Evolutionary conservation across 2,113 vertebrate genomes (phyloP).

Genomic region (Merops nubicus): DNA sequence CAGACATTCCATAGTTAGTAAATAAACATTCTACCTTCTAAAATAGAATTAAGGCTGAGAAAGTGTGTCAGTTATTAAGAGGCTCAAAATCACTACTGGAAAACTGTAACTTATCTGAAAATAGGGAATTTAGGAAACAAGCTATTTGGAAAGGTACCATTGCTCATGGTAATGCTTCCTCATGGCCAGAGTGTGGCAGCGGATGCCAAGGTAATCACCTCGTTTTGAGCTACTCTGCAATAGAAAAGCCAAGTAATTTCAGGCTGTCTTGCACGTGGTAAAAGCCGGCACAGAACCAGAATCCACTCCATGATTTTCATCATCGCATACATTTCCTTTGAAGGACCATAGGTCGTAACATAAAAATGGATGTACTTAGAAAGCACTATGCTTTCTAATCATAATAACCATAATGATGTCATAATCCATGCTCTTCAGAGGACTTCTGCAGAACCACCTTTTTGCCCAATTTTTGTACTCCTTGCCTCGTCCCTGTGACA

Average conservation of each 20-base stretch:
- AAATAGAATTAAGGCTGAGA: background rate
- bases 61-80: background rate
- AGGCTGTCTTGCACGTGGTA: background rate
- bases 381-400: background rate
- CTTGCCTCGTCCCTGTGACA: background rate
- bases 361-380: background rate
- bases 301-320: background rate
- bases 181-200: background rate
- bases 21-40: background rate
- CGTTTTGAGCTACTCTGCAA: background rate
- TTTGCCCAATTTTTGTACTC: background rate
- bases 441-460: background rate
- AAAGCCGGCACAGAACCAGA: background rate
- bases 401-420: background rate
- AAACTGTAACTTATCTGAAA: background rate
- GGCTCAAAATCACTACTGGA: background rate
- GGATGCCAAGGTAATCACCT: background rate
- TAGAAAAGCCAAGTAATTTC: background rate
- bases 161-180: background rate
- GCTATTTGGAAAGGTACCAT: background rate
- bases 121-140: background rate
- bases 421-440: background rate
- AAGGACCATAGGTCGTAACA: background rate
- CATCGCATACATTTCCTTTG: background rate
- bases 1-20: background rate